Conservation (phyloP, 2,113 vertebrate species). For the Alouatta palliata region DNA sequence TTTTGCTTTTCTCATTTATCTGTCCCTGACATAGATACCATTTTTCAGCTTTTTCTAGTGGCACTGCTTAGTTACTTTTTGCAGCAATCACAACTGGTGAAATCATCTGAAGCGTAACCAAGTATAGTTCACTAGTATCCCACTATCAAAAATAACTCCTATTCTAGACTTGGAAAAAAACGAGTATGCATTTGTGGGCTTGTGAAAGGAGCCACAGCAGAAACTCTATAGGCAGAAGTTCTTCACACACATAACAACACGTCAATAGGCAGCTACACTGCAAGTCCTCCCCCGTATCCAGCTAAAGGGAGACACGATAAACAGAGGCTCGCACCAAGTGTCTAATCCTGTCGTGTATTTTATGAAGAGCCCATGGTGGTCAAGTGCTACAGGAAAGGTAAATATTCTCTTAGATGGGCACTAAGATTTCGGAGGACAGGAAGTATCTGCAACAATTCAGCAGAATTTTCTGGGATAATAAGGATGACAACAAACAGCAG, state of each 20-base stretch:
- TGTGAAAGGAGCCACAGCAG: constrained; percentile 40
- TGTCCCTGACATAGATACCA: background rate
- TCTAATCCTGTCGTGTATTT: background rate
- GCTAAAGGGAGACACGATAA: background rate
- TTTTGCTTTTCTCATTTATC: constrained; percentile 21
- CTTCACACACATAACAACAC: constrained; percentile 27
- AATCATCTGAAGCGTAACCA: constrained; percentile 55
- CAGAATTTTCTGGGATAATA: background rate
- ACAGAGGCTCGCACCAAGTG: background rate
- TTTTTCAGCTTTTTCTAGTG: constrained; percentile 24
- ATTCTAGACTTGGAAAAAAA: constrained; percentile 27
- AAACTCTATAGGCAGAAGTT: constrained; percentile 41
- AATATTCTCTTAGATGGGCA: background rate
- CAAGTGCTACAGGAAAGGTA: background rate
- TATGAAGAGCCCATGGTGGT: background rate
- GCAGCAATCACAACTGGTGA: constrained; percentile 37
- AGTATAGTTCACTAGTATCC: constrained; percentile 2
- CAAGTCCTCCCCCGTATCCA: background rate
- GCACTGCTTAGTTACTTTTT: background rate
- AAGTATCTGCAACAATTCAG: background rate
- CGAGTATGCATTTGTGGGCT: background rate
- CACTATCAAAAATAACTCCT: constrained; percentile 31
- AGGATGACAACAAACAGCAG: background rate
- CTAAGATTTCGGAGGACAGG: background rate
- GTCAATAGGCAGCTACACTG: background rate